These are phyloP conservation scores for Neria commutata DNA, from an alignment of 2,888 invertebrate genomes.

Conservation along the genomic window DNA sequence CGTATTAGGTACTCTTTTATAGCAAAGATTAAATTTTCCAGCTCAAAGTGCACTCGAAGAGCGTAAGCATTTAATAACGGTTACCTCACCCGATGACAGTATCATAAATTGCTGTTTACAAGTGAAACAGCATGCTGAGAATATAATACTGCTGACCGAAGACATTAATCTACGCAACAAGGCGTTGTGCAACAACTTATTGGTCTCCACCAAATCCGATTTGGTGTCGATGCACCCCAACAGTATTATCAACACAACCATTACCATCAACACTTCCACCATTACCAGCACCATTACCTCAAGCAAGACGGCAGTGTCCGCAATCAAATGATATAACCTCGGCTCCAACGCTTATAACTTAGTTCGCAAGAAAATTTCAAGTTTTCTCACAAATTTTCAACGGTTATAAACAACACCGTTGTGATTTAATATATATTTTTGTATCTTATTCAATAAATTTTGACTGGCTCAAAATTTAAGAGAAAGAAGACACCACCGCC, in stretches of 20 bases:
- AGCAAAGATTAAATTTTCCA: conserved; percentile 25
- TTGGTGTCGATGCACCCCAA: conserved; percentile 37
- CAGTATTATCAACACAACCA: not conserved
- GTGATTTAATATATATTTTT: too few species aligned
- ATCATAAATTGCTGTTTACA: conserved; percentile 65
- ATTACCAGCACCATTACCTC: conserved; percentile 44
- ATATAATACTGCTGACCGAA: conserved; percentile 63
- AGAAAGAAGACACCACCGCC: too few species aligned
- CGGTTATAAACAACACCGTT: too few species aligned
- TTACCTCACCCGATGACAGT: conserved; percentile 63
- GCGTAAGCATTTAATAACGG: conserved; percentile 55
- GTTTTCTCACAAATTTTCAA: too few species aligned
- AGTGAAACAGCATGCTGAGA: conserved; percentile 55
- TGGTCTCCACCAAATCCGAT: conserved; percentile 50
- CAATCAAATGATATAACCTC: too few species aligned
- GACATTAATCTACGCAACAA: conserved; percentile 65
- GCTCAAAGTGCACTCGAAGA: conserved; percentile 64
- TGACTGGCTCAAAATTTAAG: too few species aligned
- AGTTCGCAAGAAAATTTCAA: not conserved
- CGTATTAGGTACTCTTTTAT: not conserved
- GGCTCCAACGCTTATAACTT: not conserved
- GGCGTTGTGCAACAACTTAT: conserved; percentile 61
- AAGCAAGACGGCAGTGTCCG: conserved; percentile 46
- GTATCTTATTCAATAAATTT: too few species aligned
- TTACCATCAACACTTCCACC: not conserved